Base-by-base conservation (phyloP, 64 coral and sea anemone species). In the Catalaphyllia jardinei region DNA sequence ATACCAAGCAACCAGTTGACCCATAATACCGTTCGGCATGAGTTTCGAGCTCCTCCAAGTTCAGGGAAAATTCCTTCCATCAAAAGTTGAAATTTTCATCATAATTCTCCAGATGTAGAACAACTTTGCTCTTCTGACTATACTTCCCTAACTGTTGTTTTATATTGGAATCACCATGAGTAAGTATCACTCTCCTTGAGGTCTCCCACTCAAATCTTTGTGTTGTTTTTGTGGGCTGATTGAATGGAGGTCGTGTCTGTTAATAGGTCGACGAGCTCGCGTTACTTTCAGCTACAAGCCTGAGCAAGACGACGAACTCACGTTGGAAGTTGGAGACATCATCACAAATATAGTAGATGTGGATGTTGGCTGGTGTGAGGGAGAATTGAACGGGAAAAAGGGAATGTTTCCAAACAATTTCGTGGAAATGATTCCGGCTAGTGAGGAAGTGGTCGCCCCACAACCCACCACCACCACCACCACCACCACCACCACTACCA, bases 361-460 rank as follows among this genome's bases (percentile, higher is more conserved):
- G 89, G 91, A 91, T 78, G 88, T 76, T 29, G 95, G 95, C n/a
- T 96, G 95, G 95, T 93, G 87, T 65, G 65, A 88, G 57, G 95
- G 95, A 72, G 88, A 90, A 24, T 46, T 91, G 14, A 38, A 93
- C 52, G 95, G 95, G 62, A 88, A 84, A 13, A 89, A 15, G 10
- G 95, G 91, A n/a, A 61, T 93, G 82, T 96, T 96, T 52, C 95
- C 95, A 12, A 79, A 74, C 13, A 96, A 96, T 77, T 96, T 93
- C 64, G 91, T 93, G 2, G 95, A 96, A 22, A 67, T 96, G 15
- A 69, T 20, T 27, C 22, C 65, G 5, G 11, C 88, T 71, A 83
- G 22, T 62, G 38, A 76, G 17, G 65, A 38, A 31, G 18, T 54
- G 12, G 20, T 63, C 22, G 92, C 71, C 51, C 50, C 30, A 50